Base-by-base conservation (phyloP, 2,888 invertebrate species). In the Ochropleura leucogaster region DNA sequence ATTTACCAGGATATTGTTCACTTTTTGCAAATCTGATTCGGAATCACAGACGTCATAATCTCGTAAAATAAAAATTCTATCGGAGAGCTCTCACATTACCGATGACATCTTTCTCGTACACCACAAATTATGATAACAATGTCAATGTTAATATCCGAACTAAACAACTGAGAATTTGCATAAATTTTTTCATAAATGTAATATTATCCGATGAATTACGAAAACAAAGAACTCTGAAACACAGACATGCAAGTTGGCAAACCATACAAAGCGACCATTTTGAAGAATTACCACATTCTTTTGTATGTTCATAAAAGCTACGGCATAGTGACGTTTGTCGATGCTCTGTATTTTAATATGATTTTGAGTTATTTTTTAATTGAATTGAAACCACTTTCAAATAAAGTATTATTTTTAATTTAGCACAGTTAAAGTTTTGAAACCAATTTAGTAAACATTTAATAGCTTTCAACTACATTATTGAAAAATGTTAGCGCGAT, bases 281-380 rank as follows among this genome's bases (percentile, higher is more conserved):
- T 97, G 97, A 96, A 96, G 96, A 97, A 97, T 97, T 97, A 97
- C 97, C 97, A 97, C 97, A 97, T 97, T 97, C 97, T 97, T 96
- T 95, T 93, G 94, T 93, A 93, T 93, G 95, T 94, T 94, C 94
- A 83, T 89, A 93, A 92, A 93, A 90, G 90, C 90, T 91, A 91
- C 89, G 88, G 89, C 89, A 89, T 90, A 90, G 83, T 91, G 92
- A 92, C 90, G 88, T 93, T 92, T 90, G 87, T 88, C 89, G 84
- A 85, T 85, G 79, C 81, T 79, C 80, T 20, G 69, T 77, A 87
- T 83, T 85, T 84, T 79, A 81, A 59, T 80, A 70, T 72, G 62
- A 79, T 72, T 65, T 18, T 55, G 44, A 66, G n/a, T 51, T 63
- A 66, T n/a, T 72, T 66, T 7, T 20, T 59, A 18, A 63, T 20